Conservation (phyloP, 2,113 vertebrate species). For the Notarius quadriscutis region DNA sequence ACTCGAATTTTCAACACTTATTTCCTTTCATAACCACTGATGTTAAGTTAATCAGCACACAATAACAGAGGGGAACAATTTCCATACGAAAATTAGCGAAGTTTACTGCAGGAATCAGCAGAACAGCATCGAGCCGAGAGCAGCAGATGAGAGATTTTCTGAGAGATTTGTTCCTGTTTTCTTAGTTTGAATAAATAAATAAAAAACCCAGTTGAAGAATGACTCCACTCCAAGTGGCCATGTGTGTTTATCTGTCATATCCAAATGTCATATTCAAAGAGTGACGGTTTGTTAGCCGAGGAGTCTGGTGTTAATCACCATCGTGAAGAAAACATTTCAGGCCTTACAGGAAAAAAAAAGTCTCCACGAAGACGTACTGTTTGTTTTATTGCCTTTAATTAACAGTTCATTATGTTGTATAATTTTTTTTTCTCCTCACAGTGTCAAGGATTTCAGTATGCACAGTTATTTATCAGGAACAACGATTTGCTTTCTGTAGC, state of each 20-base stretch:
- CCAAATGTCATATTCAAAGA: constrained; percentile 47
- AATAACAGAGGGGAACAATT: neutral
- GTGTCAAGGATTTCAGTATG: neutral
- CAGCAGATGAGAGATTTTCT: neutral
- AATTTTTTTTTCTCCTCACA: neutral
- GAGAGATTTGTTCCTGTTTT: neutral
- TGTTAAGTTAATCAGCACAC: neutral
- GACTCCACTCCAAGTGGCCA: constrained; percentile 44
- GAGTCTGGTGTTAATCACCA: constrained; percentile 44
- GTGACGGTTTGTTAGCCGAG: constrained; percentile 38
- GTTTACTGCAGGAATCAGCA: neutral
- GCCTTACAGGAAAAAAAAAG: neutral
- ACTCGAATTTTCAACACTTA: neutral
- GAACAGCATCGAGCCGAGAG: neutral
- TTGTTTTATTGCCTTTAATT: constrained; percentile 11
- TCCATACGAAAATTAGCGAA: neutral
- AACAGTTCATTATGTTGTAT: neutral
- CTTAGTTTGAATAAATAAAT: neutral
- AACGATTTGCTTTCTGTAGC: neutral
- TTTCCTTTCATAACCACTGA: neutral
- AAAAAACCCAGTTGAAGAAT: constrained; percentile 3
- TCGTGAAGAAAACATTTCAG: constrained; percentile 47
- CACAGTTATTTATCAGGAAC: neutral
- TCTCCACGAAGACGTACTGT: neutral
- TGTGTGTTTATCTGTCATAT: constrained; percentile 54